Conservation (phyloP, 2,888 invertebrate species). For the Synanthedon andrenaeformis region DNA sequence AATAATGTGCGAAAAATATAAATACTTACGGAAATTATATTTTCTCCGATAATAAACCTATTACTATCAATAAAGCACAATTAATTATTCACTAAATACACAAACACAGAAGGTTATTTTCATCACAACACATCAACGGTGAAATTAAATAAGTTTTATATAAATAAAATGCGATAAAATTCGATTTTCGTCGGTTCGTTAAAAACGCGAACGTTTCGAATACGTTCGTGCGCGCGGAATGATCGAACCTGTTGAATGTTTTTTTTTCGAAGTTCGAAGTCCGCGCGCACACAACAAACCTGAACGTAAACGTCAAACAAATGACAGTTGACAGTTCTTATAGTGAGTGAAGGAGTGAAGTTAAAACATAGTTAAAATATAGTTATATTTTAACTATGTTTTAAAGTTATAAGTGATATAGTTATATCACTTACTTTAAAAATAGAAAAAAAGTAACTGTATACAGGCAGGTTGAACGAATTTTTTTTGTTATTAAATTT, state of each 20-base stretch:
- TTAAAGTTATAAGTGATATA: too few relatives aligned
- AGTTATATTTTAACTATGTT: too few relatives aligned
- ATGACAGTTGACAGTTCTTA: not conserved
- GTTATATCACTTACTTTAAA: too few relatives aligned
- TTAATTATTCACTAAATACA: slow-evolving; percentile 1
- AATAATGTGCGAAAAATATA: slow-evolving; percentile 9
- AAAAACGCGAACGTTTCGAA: slow-evolving; percentile 24
- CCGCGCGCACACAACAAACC: slow-evolving; percentile 38
- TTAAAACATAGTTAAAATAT: too few relatives aligned
- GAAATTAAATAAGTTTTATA: slow-evolving; percentile 12
- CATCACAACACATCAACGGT: slow-evolving; percentile 15
- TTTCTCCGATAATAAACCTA: slow-evolving; percentile 4
- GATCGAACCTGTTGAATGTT: slow-evolving; percentile 28
- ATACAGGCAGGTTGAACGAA: too few relatives aligned
- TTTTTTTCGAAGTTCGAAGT: not conserved
- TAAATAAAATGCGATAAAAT: slow-evolving; percentile 5
- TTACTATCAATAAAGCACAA: not conserved
- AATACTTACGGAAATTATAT: slow-evolving; percentile 1
- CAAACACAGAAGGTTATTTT: not conserved
- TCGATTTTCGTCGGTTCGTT: slow-evolving; percentile 27
- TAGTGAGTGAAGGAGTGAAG: too few relatives aligned
- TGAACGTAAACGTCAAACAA: slow-evolving; percentile 26
- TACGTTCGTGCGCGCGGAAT: slow-evolving; percentile 54
- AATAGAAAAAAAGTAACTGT: too few relatives aligned
- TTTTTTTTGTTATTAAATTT: too few relatives aligned